phyloP scores from a whole-genome alignment of 2,888 invertebrate species.

The Dermolepida albohirtum region DNA sequence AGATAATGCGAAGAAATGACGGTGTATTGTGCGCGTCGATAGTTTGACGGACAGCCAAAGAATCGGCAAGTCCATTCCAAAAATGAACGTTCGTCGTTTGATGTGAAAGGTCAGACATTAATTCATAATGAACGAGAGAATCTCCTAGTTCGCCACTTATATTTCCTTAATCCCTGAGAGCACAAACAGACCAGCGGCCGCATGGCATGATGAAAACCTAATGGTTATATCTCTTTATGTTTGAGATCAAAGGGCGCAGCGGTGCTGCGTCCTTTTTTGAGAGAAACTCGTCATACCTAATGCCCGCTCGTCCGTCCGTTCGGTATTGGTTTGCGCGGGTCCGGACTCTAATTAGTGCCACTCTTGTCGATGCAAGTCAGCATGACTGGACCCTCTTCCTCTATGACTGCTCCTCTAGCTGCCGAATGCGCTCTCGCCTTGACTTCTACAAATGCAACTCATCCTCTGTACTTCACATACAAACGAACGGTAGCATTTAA shows the following conservation, averaged over 20 bases:
- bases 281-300: constrained; percentile 60
- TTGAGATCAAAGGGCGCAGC: constrained; percentile 62
- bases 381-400: constrained; percentile 53
- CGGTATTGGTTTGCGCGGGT: constrained; percentile 57
- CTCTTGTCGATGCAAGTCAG: constrained; percentile 58
- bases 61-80: constrained; percentile 52
- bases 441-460: constrained; percentile 35
- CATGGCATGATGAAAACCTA: constrained; percentile 65
- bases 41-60: constrained; percentile 33
- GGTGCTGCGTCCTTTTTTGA: constrained; percentile 55
- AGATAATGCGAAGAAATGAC: constrained; percentile 6
- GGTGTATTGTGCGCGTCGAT: constrained; percentile 27
- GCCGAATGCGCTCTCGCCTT: constrained; percentile 41
- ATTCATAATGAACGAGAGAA: constrained; percentile 64
- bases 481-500: constrained; percentile 21
- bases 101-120: constrained; percentile 61
- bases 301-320: constrained; percentile 49
- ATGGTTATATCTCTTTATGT: constrained; percentile 66
- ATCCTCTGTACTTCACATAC: neutral
- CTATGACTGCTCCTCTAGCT: constrained; percentile 28
- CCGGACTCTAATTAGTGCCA: constrained; percentile 58
- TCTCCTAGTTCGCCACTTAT: constrained; percentile 65
- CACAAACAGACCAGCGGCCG: constrained; percentile 62
- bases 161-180: constrained; percentile 66
- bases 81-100: constrained; percentile 55